phyloP scores from a whole-genome alignment of 1,140 invertebrate species.

The Drosophila truncata region DNA sequence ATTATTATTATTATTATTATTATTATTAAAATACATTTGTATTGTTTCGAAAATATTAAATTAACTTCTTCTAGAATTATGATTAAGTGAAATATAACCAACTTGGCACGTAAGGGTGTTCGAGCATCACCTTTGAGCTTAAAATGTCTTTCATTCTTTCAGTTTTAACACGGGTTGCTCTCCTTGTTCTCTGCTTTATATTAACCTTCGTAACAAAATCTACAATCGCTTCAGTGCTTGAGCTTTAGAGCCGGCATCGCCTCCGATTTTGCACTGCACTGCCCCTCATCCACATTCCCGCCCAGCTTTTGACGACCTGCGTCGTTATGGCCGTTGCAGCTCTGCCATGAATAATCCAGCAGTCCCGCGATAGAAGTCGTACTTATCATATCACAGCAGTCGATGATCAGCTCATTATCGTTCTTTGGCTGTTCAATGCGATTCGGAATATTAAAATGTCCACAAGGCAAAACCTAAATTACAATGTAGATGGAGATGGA shows the following conservation, averaged over 20 bases:
- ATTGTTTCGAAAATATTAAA: neutral
- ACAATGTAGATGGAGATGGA: neutral
- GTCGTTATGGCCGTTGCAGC: slow-evolving; percentile 34
- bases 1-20: too few species aligned
- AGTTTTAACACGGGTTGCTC: slow-evolving; percentile 62
- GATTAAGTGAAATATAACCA: neutral
- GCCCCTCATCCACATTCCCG: slow-evolving; percentile 19
- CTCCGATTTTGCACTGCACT: slow-evolving; percentile 41
- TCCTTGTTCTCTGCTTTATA: slow-evolving; percentile 56
- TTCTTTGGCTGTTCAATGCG: neutral
- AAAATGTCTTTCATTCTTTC: slow-evolving; percentile 27
- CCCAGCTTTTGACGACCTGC: slow-evolving; percentile 33
- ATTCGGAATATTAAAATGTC: slow-evolving; percentile 8
- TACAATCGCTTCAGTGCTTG: slow-evolving; percentile 63
- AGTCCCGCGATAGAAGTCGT: slow-evolving; percentile 32
- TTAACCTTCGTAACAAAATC: slow-evolving; percentile 69
- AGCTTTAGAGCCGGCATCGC: slow-evolving; percentile 53
- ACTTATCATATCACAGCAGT: slow-evolving; percentile 39
- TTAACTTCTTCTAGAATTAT: neutral
- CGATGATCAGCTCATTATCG: slow-evolving; percentile 45
- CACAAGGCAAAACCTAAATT: neutral
- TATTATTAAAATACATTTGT: too few species aligned
- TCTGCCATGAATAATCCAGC: slow-evolving; percentile 30
- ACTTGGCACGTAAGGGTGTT: slow-evolving; percentile 18
- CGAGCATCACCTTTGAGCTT: neutral